Conservation (phyloP, 2,888 invertebrate species). For the Temnothorax ravouxi region DNA sequence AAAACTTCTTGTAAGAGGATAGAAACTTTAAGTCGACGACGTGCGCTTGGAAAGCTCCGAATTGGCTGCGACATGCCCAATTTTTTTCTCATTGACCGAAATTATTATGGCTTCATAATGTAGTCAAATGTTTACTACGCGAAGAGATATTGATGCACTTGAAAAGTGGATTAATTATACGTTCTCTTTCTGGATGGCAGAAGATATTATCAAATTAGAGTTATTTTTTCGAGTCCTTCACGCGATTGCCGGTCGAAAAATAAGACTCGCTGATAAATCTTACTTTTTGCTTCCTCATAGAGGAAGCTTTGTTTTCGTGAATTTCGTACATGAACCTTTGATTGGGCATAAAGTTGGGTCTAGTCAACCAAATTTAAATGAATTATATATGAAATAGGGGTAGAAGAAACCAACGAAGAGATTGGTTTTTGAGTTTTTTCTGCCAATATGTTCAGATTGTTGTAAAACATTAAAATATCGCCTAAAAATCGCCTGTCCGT, state of each 20-base stretch:
- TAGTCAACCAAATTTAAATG: too few species aligned
- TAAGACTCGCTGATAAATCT: neutral
- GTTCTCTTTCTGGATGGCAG: neutral
- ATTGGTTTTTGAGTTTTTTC: too few species aligned
- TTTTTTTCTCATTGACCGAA: conserved; percentile 17
- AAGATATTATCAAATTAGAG: conserved; percentile 1
- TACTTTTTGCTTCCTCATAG: too few species aligned
- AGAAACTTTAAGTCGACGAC: conserved; percentile 26
- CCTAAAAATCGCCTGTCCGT: too few species aligned
- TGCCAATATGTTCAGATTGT: too few species aligned
- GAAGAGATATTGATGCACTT: neutral
- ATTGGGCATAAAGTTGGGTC: too few species aligned
- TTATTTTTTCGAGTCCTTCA: neutral
- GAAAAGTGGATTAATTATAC: neutral
- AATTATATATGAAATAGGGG: too few species aligned
- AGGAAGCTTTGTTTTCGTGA: too few species aligned
- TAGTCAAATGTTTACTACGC: neutral
- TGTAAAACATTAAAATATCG: too few species aligned
- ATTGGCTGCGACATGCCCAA: conserved; percentile 16
- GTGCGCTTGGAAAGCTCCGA: conserved; percentile 8
- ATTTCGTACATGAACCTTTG: too few species aligned
- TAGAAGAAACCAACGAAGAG: too few species aligned
- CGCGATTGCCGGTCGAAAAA: neutral
- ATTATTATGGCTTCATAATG: neutral
- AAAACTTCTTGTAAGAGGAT: conserved; percentile 46